These are phyloP conservation scores for Arctocebus calabarensis DNA, from an alignment of 2,797 vertebrate species.

Conservation along the genomic window DNA sequence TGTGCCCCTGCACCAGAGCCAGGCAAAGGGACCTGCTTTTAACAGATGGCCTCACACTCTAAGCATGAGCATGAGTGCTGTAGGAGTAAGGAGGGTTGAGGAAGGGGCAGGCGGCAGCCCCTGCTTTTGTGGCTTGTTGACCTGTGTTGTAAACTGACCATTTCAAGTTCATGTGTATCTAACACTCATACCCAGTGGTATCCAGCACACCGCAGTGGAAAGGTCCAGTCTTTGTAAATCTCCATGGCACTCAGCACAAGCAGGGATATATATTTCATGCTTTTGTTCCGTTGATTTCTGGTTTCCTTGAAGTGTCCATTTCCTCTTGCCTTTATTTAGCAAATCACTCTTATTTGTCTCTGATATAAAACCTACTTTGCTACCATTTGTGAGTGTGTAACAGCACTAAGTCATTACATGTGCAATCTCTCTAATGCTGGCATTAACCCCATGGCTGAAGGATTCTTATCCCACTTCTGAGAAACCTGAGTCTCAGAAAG, in stretches of 20 bases:
- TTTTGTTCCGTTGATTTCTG: not conserved
- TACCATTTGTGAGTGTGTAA: not conserved
- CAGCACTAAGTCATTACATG: not conserved
- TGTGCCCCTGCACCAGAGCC: not conserved
- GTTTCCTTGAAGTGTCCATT: not conserved
- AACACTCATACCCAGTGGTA: not conserved
- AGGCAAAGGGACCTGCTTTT: not conserved
- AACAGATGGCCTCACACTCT: not conserved
- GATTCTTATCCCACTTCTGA: not conserved
- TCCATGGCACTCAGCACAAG: not conserved
- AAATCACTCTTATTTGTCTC: not conserved
- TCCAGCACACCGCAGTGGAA: not conserved
- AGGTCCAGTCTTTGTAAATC: not conserved
- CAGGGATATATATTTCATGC: not conserved
- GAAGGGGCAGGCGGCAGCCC: not conserved
- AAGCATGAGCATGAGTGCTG: not conserved
- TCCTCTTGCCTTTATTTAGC: conserved; percentile 7
- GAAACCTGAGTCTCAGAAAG: conserved; percentile 1
- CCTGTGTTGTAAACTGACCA: not conserved
- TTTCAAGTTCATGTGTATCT: not conserved
- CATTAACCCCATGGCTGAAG: not conserved
- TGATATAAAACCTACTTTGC: not conserved
- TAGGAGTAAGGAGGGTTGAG: not conserved
- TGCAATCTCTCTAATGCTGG: not conserved
- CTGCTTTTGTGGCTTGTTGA: not conserved